Conservation (phyloP, 2,113 vertebrate species). For the Oostethus manadensis region DNA sequence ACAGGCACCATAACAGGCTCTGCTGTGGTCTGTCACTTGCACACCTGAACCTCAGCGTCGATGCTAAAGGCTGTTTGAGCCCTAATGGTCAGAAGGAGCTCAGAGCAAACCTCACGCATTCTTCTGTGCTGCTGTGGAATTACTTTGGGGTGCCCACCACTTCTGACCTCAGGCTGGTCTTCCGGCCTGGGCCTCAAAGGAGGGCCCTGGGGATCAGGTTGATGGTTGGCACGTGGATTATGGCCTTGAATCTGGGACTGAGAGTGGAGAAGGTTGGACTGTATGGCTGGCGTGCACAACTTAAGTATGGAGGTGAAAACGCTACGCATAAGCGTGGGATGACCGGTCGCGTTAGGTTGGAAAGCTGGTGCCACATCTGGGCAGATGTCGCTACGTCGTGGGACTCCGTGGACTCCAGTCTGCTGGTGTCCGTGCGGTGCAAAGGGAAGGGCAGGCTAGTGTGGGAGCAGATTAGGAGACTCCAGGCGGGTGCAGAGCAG, state of each 20-base stretch:
- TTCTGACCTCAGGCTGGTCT: conserved; percentile 31
- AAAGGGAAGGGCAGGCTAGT: conserved; percentile 24
- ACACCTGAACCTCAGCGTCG: conserved; percentile 31
- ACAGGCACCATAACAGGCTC: conserved; percentile 46
- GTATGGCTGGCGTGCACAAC: conserved; percentile 24
- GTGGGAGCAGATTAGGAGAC: conserved; percentile 15
- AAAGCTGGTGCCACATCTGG: conserved; percentile 51
- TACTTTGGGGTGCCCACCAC: conserved; percentile 29
- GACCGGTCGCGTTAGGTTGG: conserved; percentile 32
- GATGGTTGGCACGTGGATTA: conserved; percentile 4
- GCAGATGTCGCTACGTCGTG: conserved; percentile 14
- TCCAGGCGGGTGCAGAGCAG: neutral
- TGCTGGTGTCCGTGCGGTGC: conserved; percentile 37
- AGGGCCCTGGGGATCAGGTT: conserved; percentile 24
- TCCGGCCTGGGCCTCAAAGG: conserved; percentile 29
- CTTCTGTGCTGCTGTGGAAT: conserved; percentile 23
- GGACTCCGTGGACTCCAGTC: conserved; percentile 26
- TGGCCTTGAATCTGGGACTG: conserved; percentile 26
- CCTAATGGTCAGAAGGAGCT: conserved; percentile 36
- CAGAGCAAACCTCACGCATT: conserved; percentile 27
- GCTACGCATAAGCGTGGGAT: conserved; percentile 14
- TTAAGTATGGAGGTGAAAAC: conserved; percentile 12
- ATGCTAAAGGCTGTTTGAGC: conserved; percentile 35
- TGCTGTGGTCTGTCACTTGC: conserved; percentile 26
- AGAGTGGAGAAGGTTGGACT: conserved; percentile 30